phyloP scores from a whole-genome alignment of 2,113 vertebrate species.

The Cathartes aura region DNA sequence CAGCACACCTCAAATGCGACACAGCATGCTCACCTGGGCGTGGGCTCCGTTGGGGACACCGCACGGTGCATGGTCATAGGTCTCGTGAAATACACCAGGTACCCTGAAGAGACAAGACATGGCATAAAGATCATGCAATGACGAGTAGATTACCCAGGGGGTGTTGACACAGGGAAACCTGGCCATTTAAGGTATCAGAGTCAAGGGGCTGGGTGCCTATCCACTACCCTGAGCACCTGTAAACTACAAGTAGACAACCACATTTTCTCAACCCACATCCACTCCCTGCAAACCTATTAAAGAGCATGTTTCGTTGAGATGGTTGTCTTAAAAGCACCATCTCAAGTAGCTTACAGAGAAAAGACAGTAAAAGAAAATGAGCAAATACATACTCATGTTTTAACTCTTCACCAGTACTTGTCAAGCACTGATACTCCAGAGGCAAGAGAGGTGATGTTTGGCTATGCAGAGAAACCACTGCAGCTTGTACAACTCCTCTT shows the following conservation, averaged over 20 bases:
- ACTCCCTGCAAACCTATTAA: neutral
- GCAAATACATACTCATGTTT: neutral
- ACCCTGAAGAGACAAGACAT: constrained; percentile 75
- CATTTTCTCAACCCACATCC: neutral
- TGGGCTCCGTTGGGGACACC: constrained; percentile 90
- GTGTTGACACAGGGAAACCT: neutral
- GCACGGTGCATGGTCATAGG: constrained; percentile 95
- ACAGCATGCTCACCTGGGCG: constrained; percentile 83
- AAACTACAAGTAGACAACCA: neutral
- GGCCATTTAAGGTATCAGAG: neutral
- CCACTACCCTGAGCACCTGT: neutral
- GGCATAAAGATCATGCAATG: neutral
- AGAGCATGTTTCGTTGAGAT: neutral
- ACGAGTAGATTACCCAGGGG: neutral
- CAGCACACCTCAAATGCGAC: fast-evolving
- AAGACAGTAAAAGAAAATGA: neutral
- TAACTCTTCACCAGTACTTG: neutral
- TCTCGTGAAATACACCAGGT: constrained; percentile 94
- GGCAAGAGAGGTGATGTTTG: neutral
- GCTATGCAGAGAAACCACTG: neutral
- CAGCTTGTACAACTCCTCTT: neutral
- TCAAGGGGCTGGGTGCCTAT: neutral
- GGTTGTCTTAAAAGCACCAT: neutral
- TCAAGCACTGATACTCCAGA: neutral
- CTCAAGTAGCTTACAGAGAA: neutral